Percentiles rank a stretch among this genome's conserved stretches.
These are phyloP conservation scores for Danionella dracula DNA, from an alignment of 2,797 vertebrate genomes.

Conservation along the genomic window DNA sequence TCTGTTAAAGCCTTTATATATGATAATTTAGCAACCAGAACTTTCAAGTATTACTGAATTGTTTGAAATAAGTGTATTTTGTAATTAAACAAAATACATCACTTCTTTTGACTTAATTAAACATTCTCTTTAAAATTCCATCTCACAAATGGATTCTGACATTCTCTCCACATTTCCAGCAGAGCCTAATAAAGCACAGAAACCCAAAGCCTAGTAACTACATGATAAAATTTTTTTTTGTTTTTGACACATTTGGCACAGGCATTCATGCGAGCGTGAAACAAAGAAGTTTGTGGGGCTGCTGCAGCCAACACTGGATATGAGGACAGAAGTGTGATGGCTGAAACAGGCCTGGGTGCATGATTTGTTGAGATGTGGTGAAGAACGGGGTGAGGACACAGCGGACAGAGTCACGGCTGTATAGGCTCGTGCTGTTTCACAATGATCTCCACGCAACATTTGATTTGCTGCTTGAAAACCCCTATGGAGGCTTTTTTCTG, in stretches of 20 bases:
- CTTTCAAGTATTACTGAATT: no score
- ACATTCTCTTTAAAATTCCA: no score
- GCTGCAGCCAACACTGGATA: not conserved
- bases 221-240: no score
- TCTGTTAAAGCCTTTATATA: no score
- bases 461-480: conserved; percentile 29
- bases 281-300: not conserved
- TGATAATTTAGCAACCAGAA: no score
- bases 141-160: no score
- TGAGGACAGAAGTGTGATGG: conserved; percentile 12
- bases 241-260: conserved; percentile 9
- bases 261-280: not conserved
- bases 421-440: conserved; percentile 13
- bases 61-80: no score
- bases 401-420: conserved; percentile 9
- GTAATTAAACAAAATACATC: no score
- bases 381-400: not conserved
- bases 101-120: no score
- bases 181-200: no score
- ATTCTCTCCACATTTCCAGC: not conserved
- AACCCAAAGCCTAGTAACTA: no score
- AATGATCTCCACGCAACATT: not conserved
- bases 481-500: conserved; percentile 17
- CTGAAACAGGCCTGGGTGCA: conserved; percentile 9
- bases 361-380: conserved; percentile 9